Base-by-base conservation (phyloP, 2,113 vertebrate genomes). In the Pterophyllum scalare region DNA sequence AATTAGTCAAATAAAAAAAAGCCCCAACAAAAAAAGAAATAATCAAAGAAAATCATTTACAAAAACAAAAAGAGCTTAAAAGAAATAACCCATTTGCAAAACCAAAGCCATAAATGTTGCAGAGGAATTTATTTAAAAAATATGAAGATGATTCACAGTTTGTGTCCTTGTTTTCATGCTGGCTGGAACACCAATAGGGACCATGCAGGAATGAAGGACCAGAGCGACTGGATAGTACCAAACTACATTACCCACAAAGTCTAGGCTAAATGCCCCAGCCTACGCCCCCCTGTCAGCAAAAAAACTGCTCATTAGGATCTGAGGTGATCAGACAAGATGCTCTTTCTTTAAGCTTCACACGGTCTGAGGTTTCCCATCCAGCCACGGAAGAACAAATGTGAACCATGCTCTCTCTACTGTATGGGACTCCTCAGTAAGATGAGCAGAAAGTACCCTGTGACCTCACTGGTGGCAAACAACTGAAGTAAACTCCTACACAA, bases 101-200 rank as follows among this genome's bases (percentile, higher is more conserved):
- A 93, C 61, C 19, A 46, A 91, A 93, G 88, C 79, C 3, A 9
- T 88, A 89, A 90, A 87, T 90, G 89, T 83, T 89, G 90, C 88
- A 86, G 88, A 93, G 89, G 88, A 86, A 72, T 91, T 90, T 65
- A 77, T 91, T 91, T 87, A 85, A 92, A 91, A 93, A 92, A 89
- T 90, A 94, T 92, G 94, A 93, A 94, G 89, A 93, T 94, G 94
- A 92, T 93, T 95, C 93, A 95, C 94, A 95, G 94, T 95, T 95
- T 95, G 93, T 94, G 93, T 95, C 93, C 91, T 94, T 94, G 94
- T 93, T 94, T 91, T 95, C 94, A 95, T 95, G 94, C 94, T 94
- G 94, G 93, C 93, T 93, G 92, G 85, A 94, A 95, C 94, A 95
- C 93, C 92, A 77, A 94, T 85, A 84, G 93, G 94, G 93, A 94